A percentile compares a stretch with the other conserved stretches of the same genome.
Conservation (phyloP, 30 jellyfish, hydroid and myxozoan species). For the Aurelia coerulea region DNA sequence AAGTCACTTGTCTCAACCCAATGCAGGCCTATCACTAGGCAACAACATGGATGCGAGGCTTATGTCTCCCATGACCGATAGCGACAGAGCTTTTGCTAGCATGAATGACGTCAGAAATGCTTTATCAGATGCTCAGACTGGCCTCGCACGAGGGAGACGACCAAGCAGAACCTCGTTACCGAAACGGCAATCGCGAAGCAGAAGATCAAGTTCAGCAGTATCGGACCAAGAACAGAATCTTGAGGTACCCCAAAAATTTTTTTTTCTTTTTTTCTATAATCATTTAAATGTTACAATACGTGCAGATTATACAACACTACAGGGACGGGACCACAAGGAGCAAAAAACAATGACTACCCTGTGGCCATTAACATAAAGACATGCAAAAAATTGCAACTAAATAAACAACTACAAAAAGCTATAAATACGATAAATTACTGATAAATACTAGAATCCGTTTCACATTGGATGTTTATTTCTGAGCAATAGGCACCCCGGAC, state of each 20-base stretch:
- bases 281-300: too few relatives aligned
- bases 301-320: too few relatives aligned
- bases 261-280: neutral
- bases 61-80: slow-evolving; percentile 24
- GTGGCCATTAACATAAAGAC: too few relatives aligned
- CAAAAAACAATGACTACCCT: too few relatives aligned
- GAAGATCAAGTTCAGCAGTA: slow-evolving; percentile 53
- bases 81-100: slow-evolving; percentile 13
- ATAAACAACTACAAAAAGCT: too few relatives aligned
- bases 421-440: too few relatives aligned
- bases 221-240: slow-evolving; percentile 68
- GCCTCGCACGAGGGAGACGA: slow-evolving; percentile 55
- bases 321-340: too few relatives aligned
- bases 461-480: too few relatives aligned
- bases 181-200: slow-evolving; percentile 52
- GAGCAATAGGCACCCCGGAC: too few relatives aligned
- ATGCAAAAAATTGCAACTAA: too few relatives aligned
- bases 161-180: slow-evolving; percentile 52
- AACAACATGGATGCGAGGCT: slow-evolving; percentile 35
- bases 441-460: too few relatives aligned
- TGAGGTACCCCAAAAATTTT: slow-evolving; percentile 44
- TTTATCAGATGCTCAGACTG: slow-evolving; percentile 36
- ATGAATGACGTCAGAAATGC: slow-evolving; percentile 33
- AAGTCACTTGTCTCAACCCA: slow-evolving; percentile 22
- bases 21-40: slow-evolving; percentile 14